Percentiles rank a stretch among this genome's conserved stretches.
phyloP scores from a whole-genome alignment of 2,797 vertebrate genomes.

The Falco biarmicus region DNA sequence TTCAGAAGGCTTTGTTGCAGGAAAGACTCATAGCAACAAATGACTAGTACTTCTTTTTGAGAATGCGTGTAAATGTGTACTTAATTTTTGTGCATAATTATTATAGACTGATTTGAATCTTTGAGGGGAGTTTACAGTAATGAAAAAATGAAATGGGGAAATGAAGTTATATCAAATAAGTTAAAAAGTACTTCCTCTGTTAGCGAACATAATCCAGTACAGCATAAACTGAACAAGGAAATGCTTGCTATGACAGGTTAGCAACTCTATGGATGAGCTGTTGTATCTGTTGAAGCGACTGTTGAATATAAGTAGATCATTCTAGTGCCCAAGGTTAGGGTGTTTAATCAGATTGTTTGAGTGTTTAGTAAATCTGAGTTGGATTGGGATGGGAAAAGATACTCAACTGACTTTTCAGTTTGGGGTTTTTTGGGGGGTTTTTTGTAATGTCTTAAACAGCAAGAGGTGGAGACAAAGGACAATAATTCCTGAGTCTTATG shows the following conservation, averaged over 20 bases:
- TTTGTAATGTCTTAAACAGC: not conserved
- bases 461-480: not conserved
- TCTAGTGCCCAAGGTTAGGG: not conserved
- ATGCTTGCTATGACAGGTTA: not conserved
- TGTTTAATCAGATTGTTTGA: not conserved
- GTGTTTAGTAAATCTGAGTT: not conserved
- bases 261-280: not conserved
- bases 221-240: not conserved
- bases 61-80: not conserved
- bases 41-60: not conserved
- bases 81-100: not conserved
- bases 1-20: not conserved
- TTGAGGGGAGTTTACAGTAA: not conserved
- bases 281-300: not conserved
- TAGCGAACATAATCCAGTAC: not conserved
- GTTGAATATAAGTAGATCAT: not conserved
- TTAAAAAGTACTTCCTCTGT: not conserved
- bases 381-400: not conserved
- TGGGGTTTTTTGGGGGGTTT: not conserved
- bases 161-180: not conserved
- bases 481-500: not conserved
- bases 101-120: not conserved
- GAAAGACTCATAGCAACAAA: not conserved
- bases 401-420: not conserved
- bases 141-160: not conserved